Percentiles rank a stretch among this genome's conserved stretches.
phyloP scores from a whole-genome alignment of 2,888 invertebrate species.

The Leptinotarsa haldemani region DNA sequence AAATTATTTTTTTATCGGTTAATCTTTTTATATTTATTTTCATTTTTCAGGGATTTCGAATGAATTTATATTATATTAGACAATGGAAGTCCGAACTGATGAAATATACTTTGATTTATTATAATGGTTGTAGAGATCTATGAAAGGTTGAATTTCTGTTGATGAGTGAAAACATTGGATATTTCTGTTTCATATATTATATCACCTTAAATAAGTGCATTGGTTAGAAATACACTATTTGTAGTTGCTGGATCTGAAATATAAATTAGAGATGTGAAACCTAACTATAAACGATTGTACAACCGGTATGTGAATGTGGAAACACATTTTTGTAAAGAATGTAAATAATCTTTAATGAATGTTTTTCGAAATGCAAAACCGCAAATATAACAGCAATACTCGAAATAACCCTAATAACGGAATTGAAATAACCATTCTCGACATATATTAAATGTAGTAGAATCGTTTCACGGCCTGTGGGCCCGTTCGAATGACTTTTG shows the following conservation, averaged over 20 bases:
- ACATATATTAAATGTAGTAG: constrained; percentile 23
- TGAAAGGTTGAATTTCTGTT: too few species aligned
- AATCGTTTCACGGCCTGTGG: constrained; percentile 29
- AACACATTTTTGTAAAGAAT: background rate
- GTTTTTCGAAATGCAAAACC: constrained; percentile 16
- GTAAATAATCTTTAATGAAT: constrained; percentile 12
- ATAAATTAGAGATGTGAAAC: background rate
- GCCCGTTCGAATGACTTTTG: constrained; percentile 13
- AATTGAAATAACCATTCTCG: constrained; percentile 18
- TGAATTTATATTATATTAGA: too few species aligned
- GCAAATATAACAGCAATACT: constrained; percentile 18
- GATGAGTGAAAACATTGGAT: too few species aligned
- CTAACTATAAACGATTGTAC: background rate
- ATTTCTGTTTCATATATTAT: too few species aligned
- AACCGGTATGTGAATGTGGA: background rate
- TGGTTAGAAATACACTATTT: too few species aligned
- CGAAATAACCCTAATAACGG: constrained; percentile 23
- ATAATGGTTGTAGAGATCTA: too few species aligned
- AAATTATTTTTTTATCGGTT: too few species aligned
- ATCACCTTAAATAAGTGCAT: too few species aligned
- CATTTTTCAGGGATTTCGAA: too few species aligned
- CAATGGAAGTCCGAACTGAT: too few species aligned
- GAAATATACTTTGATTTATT: too few species aligned
- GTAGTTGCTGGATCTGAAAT: background rate
- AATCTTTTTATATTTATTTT: too few species aligned